These are phyloP conservation scores for Plagiodera versicolora DNA, from an alignment of 2,888 invertebrate genomes.

Conservation along the genomic window DNA sequence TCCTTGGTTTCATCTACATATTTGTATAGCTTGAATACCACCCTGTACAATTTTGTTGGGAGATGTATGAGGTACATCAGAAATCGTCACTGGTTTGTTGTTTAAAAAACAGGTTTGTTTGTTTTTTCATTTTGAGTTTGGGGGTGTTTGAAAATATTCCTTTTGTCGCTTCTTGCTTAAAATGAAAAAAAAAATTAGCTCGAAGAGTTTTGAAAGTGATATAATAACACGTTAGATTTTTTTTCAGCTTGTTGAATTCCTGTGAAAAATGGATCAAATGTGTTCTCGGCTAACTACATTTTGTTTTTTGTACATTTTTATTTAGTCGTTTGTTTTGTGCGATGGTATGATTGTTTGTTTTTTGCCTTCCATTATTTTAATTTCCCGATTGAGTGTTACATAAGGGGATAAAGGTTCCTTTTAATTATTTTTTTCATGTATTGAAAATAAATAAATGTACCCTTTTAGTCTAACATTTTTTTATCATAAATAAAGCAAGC, in stretches of 20 bases:
- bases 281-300: conserved; percentile 12
- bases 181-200: conserved; percentile 5
- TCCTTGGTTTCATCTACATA: background rate
- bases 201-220: conserved; percentile 4
- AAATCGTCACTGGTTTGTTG: background rate
- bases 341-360: conserved; percentile 37
- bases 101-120: background rate
- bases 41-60: conserved; percentile 6
- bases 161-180: background rate
- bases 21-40: background rate
- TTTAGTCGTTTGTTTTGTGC: conserved; percentile 38
- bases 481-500: conserved; percentile 52
- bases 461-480: conserved; percentile 49
- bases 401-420: conserved; percentile 17
- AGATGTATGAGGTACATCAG: conserved; percentile 6
- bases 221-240: conserved; percentile 22
- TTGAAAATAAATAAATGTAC: conserved; percentile 55
- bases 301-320: conserved; percentile 20
- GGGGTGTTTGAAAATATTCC: conserved; percentile 8
- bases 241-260: conserved; percentile 15
- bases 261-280: conserved; percentile 28
- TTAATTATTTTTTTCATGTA: conserved; percentile 20
- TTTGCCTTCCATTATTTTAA: conserved; percentile 35
- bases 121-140: conserved; percentile 32
- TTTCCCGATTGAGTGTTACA: conserved; percentile 43